Percentiles rank a stretch among this genome's conserved stretches.
Conservation (phyloP, 2,888 invertebrate species). For the Stenodera caucasica region DNA sequence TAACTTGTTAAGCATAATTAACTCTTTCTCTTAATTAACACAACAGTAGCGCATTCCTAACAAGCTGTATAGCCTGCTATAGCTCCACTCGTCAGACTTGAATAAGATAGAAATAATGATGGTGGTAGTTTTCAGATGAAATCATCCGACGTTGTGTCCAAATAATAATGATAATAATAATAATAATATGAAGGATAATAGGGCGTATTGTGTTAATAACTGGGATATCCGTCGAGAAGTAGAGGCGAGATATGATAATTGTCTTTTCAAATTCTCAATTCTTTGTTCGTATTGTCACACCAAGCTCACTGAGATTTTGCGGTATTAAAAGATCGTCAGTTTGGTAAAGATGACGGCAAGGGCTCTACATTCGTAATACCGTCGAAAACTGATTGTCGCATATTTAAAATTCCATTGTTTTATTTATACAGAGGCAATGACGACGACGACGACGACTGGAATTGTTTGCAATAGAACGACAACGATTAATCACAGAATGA, state of each 20-base stretch:
- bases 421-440: no score
- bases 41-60: slow-evolving; percentile 53
- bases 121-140: neutral
- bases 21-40: slow-evolving; percentile 55
- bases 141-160: neutral
- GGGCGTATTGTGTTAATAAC: neutral
- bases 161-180: neutral
- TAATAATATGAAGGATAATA: neutral
- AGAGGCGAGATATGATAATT: slow-evolving; percentile 18
- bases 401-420: slow-evolving; percentile 36
- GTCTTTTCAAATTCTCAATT: slow-evolving; percentile 29
- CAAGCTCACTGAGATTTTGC: slow-evolving; percentile 29
- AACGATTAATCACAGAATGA: slow-evolving; percentile 18
- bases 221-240: neutral
- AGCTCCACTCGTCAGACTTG: slow-evolving; percentile 14
- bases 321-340: slow-evolving; percentile 31
- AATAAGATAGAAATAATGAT: neutral
- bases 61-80: slow-evolving; percentile 44
- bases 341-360: neutral
- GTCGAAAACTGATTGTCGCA: no score
- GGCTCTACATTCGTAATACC: no score
- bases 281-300: slow-evolving; percentile 34
- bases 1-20: slow-evolving; percentile 55
- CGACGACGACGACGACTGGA: no score
- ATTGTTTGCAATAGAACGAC: neutral